A percentile compares a stretch with the other conserved stretches of the same genome.
phyloP scores from a whole-genome alignment of 2,888 invertebrate species.

The Cheilosia pagana region DNA sequence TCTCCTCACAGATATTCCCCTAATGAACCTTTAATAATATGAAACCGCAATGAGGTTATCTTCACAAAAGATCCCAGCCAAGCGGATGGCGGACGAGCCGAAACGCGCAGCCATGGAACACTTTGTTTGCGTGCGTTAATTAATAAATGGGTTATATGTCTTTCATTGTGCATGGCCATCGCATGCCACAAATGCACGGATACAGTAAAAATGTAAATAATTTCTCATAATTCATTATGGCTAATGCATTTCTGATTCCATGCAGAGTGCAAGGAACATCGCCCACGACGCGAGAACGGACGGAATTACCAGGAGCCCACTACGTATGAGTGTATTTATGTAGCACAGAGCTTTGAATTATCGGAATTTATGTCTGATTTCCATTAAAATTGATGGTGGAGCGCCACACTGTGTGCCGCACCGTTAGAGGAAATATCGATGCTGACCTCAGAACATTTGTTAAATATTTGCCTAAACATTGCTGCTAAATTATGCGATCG shows the following conservation, averaged over 20 bases:
- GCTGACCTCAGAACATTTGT: slow-evolving; percentile 54
- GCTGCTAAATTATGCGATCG: slow-evolving; percentile 57
- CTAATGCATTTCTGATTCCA: slow-evolving; percentile 60
- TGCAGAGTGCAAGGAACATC: slow-evolving; percentile 22
- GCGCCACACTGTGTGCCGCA: not conserved
- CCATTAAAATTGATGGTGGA: slow-evolving; percentile 61
- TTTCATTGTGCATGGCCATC: slow-evolving; percentile 21
- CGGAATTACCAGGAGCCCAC: slow-evolving; percentile 7
- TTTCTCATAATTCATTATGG: slow-evolving; percentile 53
- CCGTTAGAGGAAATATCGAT: slow-evolving; percentile 7
- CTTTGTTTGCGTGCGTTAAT: slow-evolving; percentile 27
- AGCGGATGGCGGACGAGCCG: not conserved
- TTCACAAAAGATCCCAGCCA: too few species aligned
- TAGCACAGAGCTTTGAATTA: slow-evolving; percentile 23
- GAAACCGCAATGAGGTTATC: not conserved
- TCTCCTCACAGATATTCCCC: not conserved
- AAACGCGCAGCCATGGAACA: slow-evolving; percentile 30
- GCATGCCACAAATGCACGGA: slow-evolving; percentile 21
- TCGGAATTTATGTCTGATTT: slow-evolving; percentile 65
- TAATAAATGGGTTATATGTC: slow-evolving; percentile 45
- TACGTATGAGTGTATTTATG: too few species aligned
- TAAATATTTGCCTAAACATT: slow-evolving; percentile 59
- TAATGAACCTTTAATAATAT: slow-evolving; percentile 15
- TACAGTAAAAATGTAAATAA: slow-evolving; percentile 45
- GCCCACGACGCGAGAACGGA: not conserved